Percentiles rank a stretch among this genome's conserved stretches.
Conservation (phyloP, 2,888 invertebrate species). For the Drosophila mayaguana region DNA sequence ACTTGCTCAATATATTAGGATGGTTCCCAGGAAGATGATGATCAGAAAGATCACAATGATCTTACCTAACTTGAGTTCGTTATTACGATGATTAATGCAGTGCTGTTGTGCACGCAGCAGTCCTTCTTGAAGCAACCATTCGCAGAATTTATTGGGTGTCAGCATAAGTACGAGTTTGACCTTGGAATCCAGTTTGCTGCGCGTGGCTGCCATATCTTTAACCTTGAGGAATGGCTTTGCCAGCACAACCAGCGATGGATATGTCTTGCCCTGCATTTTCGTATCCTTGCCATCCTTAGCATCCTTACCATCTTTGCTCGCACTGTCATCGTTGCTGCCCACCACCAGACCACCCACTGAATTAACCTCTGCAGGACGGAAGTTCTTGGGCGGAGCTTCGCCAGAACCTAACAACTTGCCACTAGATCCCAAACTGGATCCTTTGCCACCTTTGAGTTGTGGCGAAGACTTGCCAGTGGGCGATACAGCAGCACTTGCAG, state of each 20-base stretch:
- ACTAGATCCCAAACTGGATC: conserved; percentile 33
- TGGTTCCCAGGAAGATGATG: too few species aligned
- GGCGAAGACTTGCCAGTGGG: conserved; percentile 66
- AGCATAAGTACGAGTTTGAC: conserved; percentile 93
- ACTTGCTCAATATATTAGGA: too few species aligned
- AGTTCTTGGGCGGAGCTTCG: conserved; percentile 70
- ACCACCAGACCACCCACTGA: conserved; percentile 90
- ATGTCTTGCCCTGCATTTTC: conserved; percentile 92
- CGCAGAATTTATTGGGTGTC: conserved; percentile 93
- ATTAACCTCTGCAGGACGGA: conserved; percentile 90
- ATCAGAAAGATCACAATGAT: background rate
- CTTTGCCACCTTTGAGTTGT: conserved; percentile 53
- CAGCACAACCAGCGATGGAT: conserved; percentile 93
- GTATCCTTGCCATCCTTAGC: conserved; percentile 93
- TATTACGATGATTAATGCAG: conserved; percentile 89
- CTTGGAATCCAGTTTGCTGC: conserved; percentile 89
- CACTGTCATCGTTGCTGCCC: conserved; percentile 87
- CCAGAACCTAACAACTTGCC: conserved; percentile 31
- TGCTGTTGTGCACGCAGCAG: conserved; percentile 92
- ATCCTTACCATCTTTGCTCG: conserved; percentile 86
- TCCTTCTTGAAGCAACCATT: conserved; percentile 95
- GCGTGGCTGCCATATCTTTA: conserved; percentile 88
- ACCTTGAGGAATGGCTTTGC: conserved; percentile 92
- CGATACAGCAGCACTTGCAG: conserved; percentile 27
- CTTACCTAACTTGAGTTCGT: conserved; percentile 90